Percentiles rank a stretch among this genome's conserved stretches.
These are phyloP conservation scores for Leptopilina syphax DNA, from an alignment of 2,888 invertebrate genomes.

Conservation along the genomic window DNA sequence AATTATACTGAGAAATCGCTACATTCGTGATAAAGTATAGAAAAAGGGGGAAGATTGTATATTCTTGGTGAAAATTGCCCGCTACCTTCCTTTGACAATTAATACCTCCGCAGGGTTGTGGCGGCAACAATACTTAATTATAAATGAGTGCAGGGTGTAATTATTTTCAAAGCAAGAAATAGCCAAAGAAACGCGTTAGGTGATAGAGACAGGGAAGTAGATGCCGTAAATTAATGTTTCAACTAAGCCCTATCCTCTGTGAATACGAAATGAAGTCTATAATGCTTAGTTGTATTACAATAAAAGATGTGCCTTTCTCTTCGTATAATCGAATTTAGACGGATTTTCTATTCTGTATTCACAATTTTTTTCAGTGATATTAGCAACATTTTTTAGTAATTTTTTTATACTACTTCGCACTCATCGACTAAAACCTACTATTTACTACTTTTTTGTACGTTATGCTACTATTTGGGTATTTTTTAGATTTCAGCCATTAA, in stretches of 20 bases:
- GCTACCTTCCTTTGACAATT: conserved; percentile 13
- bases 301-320: background rate
- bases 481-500: too few relatives aligned
- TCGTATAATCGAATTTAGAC: background rate
- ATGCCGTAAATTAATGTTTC: conserved; percentile 31
- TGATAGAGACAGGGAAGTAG: conserved; percentile 26
- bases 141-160: conserved; percentile 31
- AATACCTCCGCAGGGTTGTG: background rate
- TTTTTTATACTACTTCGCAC: background rate
- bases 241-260: conserved; percentile 29
- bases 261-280: conserved; percentile 10
- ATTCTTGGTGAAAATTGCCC: conserved; percentile 3
- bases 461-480: too few relatives aligned
- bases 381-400: background rate
- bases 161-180: conserved; percentile 37
- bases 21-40: too few relatives aligned
- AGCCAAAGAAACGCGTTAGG: conserved; percentile 33
- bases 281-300: background rate
- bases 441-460: too few relatives aligned
- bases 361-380: background rate
- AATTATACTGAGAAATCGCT: too few relatives aligned
- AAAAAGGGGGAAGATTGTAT: background rate
- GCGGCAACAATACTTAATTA: conserved; percentile 27
- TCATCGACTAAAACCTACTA: too few relatives aligned
- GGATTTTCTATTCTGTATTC: too few relatives aligned